Evolutionary conservation across 2,888 invertebrate genomes (phyloP), one percentile per base, ranked within the genome.

Genomic region (Drosophila longiperda): DNA sequence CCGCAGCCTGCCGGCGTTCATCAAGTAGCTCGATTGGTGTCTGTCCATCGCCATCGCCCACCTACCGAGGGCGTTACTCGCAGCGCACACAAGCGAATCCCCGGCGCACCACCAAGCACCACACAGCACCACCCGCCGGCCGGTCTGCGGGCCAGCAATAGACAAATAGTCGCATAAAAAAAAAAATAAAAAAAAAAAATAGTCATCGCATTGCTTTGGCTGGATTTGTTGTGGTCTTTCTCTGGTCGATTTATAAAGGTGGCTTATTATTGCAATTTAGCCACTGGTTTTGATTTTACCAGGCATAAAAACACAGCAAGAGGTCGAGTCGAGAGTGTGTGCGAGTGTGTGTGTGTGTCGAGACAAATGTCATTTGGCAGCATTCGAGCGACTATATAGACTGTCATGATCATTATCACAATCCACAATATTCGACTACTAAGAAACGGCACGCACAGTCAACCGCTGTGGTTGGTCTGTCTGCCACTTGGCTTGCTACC

Each of bases 381-480:
- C 86, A 83, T 91, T 91, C 85, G 89, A 84, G 85, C 75, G 91
- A 90, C 91, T 91, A 91, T 90, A 91, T 90, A 91, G 90, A 83
- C 92, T 92, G 92, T 92, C 91, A 92, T 90, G 91, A 91, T 91
- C 91, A 91, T 91, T 91, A 91, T 91, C 91, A 89, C 92, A 88
- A 89, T 83, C 82, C 80, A 80, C 77, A 78, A 80, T 88, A 86
- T 75, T 75, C 73, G 54, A 60, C 79, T 62, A 72, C 76, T 73
- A 67, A 54, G 73, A 80, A 82, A 80, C 62, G 85, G 71, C 83
- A 85, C 70, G 78, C 78, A 88, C 65, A 62, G 62, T 79, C 79
- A 26, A 80, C 74, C 91, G 83, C 91, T 87, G 91, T 87, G 92
- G 91, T 91, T 87, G 91, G 91, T 91, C 91, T 65, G 91, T 91